Evolutionary conservation across 2,888 invertebrate genomes (phyloP).

Genomic region (Syritta pipiens): DNA sequence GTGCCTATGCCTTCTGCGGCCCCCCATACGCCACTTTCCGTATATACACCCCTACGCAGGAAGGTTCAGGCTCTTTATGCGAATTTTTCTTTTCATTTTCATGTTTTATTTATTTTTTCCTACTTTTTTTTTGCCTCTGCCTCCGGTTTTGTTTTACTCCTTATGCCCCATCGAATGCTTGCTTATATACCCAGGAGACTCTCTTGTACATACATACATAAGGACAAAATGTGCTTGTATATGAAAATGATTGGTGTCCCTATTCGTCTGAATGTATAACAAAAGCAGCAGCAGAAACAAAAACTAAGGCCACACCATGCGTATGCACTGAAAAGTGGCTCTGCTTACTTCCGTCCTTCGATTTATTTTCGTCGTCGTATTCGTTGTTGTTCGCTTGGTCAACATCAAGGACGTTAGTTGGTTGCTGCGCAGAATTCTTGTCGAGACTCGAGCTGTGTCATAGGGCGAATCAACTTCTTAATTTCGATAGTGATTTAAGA

Average conservation of each 20-base stretch:
- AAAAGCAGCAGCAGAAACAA: constrained; percentile 43
- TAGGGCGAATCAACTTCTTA: neutral
- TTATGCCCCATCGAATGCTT: constrained; percentile 52
- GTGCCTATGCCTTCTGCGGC: constrained; percentile 28
- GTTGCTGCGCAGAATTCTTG: constrained; percentile 42
- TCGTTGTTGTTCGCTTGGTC: constrained; percentile 45
- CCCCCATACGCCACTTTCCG: constrained; percentile 27
- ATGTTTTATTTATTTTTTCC: constrained; percentile 36
- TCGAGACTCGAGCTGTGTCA: neutral
- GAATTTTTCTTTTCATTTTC: constrained; percentile 64
- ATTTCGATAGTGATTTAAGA: neutral
- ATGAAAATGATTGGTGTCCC: constrained; percentile 66
- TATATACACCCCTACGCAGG: constrained; percentile 54
- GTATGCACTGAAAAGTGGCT: constrained; percentile 63
- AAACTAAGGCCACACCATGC: constrained; percentile 63
- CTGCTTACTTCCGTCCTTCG: constrained; percentile 62
- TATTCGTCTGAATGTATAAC: constrained; percentile 63
- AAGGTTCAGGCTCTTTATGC: constrained; percentile 63
- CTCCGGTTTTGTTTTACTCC: constrained; percentile 36
- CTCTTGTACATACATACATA: constrained; percentile 57
- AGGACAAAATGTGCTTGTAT: constrained; percentile 58
- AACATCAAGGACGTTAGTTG: constrained; percentile 56
- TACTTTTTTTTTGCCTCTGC: neutral
- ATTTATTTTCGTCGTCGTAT: constrained; percentile 55
- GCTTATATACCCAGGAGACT: constrained; percentile 56